Evolutionary conservation across 2,888 invertebrate genomes (phyloP).

Genomic region (Drosophila koepferae): DNA sequence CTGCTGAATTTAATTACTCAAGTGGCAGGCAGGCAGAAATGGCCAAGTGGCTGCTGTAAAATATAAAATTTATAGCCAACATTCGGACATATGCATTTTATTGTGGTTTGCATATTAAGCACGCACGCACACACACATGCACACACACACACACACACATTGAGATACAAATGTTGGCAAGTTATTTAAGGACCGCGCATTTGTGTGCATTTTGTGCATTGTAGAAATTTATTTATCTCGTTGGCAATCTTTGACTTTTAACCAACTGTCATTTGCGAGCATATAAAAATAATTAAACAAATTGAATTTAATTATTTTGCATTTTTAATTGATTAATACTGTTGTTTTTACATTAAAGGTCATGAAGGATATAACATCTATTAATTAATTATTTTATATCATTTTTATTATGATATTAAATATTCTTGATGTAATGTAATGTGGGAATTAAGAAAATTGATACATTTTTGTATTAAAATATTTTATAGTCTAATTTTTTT

Average conservation of each 20-base stretch:
- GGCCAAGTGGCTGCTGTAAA: constrained; percentile 37
- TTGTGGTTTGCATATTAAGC: constrained; percentile 42
- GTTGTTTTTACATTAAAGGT: too few relatives aligned
- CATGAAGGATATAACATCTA: too few relatives aligned
- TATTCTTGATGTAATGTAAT: too few relatives aligned
- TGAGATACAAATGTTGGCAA: constrained; percentile 27
- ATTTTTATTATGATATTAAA: neutral
- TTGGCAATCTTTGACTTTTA: constrained; percentile 27
- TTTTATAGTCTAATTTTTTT: too few relatives aligned
- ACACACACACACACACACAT: constrained; percentile 1
- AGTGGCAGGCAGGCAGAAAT: constrained; percentile 64
- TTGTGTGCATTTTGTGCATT: neutral
- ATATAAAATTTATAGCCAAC: constrained; percentile 54
- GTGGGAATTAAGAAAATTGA: neutral
- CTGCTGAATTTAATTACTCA: constrained; percentile 79
- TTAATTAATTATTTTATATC: neutral
- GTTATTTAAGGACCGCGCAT: constrained; percentile 35
- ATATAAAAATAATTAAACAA: constrained; percentile 10
- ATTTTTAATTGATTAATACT: neutral
- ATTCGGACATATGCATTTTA: constrained; percentile 48
- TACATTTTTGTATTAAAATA: neutral
- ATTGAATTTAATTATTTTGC: constrained; percentile 5
- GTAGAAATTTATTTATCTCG: constrained; percentile 19
- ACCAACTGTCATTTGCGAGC: constrained; percentile 5
- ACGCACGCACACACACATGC: constrained; percentile 8